These are phyloP conservation scores for Athripsodes cinereus DNA, from an alignment of 2,888 invertebrate genomes.

Conservation along the genomic window DNA sequence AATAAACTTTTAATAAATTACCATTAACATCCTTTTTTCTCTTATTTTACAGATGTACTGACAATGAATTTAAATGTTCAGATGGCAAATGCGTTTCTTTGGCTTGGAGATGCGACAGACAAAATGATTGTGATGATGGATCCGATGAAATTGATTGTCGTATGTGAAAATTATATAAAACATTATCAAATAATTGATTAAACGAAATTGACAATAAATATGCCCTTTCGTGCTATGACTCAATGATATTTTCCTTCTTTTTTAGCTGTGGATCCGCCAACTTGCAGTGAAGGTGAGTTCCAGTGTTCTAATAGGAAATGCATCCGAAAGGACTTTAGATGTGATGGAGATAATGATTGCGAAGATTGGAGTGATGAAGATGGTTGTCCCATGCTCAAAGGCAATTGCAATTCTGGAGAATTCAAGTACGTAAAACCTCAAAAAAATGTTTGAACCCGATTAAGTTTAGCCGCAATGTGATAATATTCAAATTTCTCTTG, in stretches of 20 bases:
- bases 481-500: too few relatives aligned
- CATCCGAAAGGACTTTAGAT: conserved; percentile 67
- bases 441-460: too few relatives aligned
- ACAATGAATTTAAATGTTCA: conserved; percentile 66
- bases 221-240: too few relatives aligned
- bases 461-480: too few relatives aligned
- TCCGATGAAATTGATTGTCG: conserved; percentile 70
- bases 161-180: conserved; percentile 35
- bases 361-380: conserved; percentile 85
- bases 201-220: too few relatives aligned
- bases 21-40: neutral
- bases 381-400: conserved; percentile 61
- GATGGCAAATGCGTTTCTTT: conserved; percentile 68
- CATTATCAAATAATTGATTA: neutral
- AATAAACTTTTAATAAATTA: neutral
- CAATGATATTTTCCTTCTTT: neutral
- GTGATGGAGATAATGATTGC: conserved; percentile 83
- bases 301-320: conserved; percentile 69
- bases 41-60: conserved; percentile 53
- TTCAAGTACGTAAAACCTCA: conserved; percentile 57
- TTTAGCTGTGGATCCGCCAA: conserved; percentile 47
- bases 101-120: conserved; percentile 71
- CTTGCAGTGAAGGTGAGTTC: conserved; percentile 68
- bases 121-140: conserved; percentile 67
- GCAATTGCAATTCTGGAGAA: conserved; percentile 63